Conservation (phyloP, 2,797 vertebrate genomes). For the Naso thynnoides region DNA sequence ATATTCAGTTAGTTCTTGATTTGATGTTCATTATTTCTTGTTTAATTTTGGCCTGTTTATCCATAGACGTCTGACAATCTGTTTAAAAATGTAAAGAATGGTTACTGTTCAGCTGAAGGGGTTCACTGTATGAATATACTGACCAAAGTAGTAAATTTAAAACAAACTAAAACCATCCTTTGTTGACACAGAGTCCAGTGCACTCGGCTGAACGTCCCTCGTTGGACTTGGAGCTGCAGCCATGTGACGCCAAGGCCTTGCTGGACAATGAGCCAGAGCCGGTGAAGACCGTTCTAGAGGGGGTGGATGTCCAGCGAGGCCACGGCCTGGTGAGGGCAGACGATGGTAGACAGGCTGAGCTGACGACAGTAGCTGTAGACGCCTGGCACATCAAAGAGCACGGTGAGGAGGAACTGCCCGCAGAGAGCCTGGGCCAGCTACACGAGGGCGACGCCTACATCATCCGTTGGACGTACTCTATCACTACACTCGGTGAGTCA, state of each 20-base stretch:
- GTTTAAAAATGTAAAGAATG: background rate
- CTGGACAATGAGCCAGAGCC: slow-evolving; percentile 70
- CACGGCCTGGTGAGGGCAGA: slow-evolving; percentile 81
- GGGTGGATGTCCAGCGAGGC: slow-evolving; percentile 85
- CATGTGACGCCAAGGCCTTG: slow-evolving; percentile 78
- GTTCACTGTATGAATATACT: background rate
- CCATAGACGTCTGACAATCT: background rate
- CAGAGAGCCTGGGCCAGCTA: slow-evolving; percentile 83
- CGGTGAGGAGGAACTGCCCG: slow-evolving; percentile 81
- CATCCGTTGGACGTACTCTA: slow-evolving; percentile 88
- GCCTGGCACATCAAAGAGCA: slow-evolving; percentile 88
- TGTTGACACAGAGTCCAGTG: slow-evolving; percentile 67
- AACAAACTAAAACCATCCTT: background rate
- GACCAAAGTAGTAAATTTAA: background rate
- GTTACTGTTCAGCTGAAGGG: background rate
- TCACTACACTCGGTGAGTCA: slow-evolving; percentile 85
- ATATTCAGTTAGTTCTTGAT: background rate
- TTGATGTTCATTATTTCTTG: background rate
- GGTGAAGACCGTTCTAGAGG: slow-evolving; percentile 79
- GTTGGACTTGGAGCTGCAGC: slow-evolving; percentile 79
- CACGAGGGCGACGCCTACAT: slow-evolving; percentile 86
- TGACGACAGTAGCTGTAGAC: slow-evolving; percentile 82
- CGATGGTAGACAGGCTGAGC: slow-evolving; percentile 82
- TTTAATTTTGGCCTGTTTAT: background rate
- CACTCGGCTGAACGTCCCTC: slow-evolving; percentile 43